phyloP scores from a whole-genome alignment of 2,797 vertebrate species.

The Pseudochirops cupreus region DNA sequence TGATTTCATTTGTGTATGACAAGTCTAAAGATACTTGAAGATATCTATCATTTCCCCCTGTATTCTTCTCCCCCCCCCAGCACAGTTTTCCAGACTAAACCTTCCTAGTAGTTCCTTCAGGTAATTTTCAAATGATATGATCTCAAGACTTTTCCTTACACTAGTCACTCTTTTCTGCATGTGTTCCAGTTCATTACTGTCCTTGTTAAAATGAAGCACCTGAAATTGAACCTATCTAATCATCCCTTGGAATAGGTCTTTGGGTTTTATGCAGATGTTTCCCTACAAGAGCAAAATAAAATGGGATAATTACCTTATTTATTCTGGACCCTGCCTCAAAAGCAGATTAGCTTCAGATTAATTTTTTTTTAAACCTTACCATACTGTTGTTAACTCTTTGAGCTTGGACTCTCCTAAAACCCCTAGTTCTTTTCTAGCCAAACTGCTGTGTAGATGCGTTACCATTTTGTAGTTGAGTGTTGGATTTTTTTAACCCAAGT shows the following conservation, averaged over 20 bases:
- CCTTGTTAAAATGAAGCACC: background rate
- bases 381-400: background rate
- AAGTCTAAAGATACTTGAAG: background rate
- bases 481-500: background rate
- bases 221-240: background rate
- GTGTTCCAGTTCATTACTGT: background rate
- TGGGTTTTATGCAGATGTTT: background rate
- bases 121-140: too few species aligned
- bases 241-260: background rate
- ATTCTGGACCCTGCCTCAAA: background rate
- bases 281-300: background rate
- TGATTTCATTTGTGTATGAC: background rate
- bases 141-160: background rate
- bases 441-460: background rate
- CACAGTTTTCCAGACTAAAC: background rate
- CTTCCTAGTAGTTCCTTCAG: background rate
- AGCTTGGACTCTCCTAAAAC: background rate
- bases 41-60: background rate
- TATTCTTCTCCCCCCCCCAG: background rate
- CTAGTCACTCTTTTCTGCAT: background rate
- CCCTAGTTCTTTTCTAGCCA: background rate
- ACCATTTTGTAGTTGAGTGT: background rate
- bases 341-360: background rate
- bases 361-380: too few species aligned
- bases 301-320: background rate